Base-by-base conservation (phyloP, 2,113 vertebrate genomes). In the Dendrocopos noguchii region DNA sequence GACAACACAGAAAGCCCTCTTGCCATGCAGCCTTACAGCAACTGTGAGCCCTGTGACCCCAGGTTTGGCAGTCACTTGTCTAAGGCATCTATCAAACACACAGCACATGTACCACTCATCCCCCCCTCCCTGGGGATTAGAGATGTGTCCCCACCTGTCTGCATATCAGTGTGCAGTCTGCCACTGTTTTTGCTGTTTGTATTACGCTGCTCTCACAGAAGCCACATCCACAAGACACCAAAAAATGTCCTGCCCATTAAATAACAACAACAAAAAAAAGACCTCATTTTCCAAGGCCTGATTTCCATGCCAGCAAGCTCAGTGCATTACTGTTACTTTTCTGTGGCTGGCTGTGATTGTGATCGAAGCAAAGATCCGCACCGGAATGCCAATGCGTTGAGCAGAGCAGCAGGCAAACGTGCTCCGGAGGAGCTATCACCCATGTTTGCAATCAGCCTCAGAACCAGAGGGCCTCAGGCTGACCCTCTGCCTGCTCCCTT, bases 41-140 rank as follows among this genome's bases (percentile, higher is more conserved):
- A 19, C 42, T 0, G 0, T 19, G 28, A 53, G 59, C 4, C 0
- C 39, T 11, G 0, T 16, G 71, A 56, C 22, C 42, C 28, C 33
- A 55, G 6, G 33, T 56, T 10, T 73, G 52, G 19, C 33, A 83
- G 10, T 47, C 13, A 6, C 19, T 66, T 31, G 31, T n/a, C 21
- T 52, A 34, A 72, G 64, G 20, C 15, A 16, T 73, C 89, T 50
- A 1, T 72, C 56, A 73, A 52, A 83, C 21, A 18, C 21, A 4
- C 6, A 42, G 20, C 52, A 28, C 42, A 4, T 2, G 22, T 60
- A 46, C n/a, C 33, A 44, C n/a, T 10, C 52, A 10, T 12, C 33
- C 7, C 15, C 15, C 11, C 77, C n/a, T 65, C 57, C 36, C 84
- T 22, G 72, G 29, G 13, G 47, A 25, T n/a, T 18, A 13, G 47